Evolutionary conservation across 2,113 vertebrate genomes (phyloP).

Genomic region (Kobus ellipsiprymnus): DNA sequence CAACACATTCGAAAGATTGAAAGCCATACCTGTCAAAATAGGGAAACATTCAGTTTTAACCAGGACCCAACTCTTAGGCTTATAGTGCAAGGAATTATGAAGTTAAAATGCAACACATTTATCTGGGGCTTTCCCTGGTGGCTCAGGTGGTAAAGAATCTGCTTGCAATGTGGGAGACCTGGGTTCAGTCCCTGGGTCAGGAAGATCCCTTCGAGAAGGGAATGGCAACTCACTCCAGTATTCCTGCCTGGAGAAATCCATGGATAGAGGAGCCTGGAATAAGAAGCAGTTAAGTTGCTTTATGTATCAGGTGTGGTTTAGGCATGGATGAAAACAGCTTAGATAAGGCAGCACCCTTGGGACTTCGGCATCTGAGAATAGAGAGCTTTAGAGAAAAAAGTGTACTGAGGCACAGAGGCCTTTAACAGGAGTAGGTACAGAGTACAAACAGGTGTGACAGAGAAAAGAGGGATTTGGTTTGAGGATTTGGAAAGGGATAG

Average conservation of each 20-base stretch:
- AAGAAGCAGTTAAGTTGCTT: neutral
- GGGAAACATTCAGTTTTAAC: neutral
- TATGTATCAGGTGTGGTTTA: neutral
- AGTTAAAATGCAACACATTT: neutral
- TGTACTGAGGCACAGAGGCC: neutral
- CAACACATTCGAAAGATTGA: neutral
- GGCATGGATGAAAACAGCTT: neutral
- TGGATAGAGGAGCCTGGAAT: neutral
- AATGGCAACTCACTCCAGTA: neutral
- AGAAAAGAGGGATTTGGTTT: neutral
- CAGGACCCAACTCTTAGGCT: neutral
- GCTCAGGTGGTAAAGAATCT: neutral
- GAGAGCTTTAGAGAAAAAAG: neutral
- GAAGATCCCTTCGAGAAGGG: neutral
- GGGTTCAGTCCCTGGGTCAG: neutral
- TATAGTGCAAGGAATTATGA: neutral
- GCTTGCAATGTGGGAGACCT: neutral
- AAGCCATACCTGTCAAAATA: neutral
- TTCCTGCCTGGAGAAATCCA: neutral
- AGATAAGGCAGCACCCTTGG: neutral
- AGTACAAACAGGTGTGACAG: neutral
- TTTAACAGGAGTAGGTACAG: neutral
- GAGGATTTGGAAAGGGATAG: neutral
- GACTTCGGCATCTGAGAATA: neutral
- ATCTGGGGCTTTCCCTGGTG: neutral